Percentiles rank a stretch among this genome's conserved stretches.
Conservation (phyloP, 1,140 invertebrate genomes). For the Carcinoscorpius rotundicauda region DNA sequence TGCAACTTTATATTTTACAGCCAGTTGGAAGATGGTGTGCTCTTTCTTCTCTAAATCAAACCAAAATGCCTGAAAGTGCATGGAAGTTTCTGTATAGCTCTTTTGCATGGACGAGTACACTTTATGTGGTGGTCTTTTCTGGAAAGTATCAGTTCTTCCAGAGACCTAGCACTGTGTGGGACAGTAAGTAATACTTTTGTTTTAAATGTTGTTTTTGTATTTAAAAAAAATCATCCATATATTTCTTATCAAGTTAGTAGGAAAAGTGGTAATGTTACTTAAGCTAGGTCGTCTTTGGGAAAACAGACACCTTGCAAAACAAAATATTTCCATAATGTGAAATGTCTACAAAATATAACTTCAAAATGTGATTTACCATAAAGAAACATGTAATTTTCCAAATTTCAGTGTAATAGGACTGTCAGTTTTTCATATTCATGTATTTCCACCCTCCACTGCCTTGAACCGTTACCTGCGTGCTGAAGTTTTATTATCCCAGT, state of each 20-base stretch:
- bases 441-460: no score
- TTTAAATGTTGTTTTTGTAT: not conserved
- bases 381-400: no score
- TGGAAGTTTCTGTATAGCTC: conserved; percentile 33
- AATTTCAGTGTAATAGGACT: no score
- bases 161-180: conserved; percentile 28
- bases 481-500: no score
- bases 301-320: no score
- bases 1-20: conserved; percentile 2
- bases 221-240: not conserved
- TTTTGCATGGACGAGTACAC: conserved; percentile 26
- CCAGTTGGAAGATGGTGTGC: conserved; percentile 16
- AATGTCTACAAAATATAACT: no score
- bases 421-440: no score
- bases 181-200: conserved; percentile 23
- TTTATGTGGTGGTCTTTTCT: conserved; percentile 28
- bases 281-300: no score
- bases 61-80: conserved; percentile 33
- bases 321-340: no score
- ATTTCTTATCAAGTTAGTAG: not conserved
- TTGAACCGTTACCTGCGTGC: no score
- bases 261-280: no score
- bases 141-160: conserved; percentile 27
- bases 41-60: conserved; percentile 17
- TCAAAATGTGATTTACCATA: no score